phyloP scores from a whole-genome alignment of 2,113 vertebrate genomes.

The Neofelis nebulosa region DNA sequence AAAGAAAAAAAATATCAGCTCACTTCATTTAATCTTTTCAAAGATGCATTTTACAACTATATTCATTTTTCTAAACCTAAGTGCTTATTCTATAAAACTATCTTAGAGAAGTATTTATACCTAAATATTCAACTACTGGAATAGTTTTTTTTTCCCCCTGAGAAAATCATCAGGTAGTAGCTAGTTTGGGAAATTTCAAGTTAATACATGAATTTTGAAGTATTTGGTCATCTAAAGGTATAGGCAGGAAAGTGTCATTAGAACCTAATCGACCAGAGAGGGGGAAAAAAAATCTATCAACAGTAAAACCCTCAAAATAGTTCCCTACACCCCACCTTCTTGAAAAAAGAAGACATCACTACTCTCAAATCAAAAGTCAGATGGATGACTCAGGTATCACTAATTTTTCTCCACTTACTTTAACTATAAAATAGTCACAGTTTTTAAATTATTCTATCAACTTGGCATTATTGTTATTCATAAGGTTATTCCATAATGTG shows the following conservation, averaged over 20 bases:
- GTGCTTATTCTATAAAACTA: not conserved
- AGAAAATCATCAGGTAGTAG: not conserved
- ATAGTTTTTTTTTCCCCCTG: not conserved
- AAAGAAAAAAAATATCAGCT: not conserved
- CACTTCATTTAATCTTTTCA: slow-evolving; percentile 14
- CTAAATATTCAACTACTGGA: not conserved
- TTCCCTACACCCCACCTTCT: not conserved
- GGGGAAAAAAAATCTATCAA: not conserved
- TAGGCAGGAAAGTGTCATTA: not conserved
- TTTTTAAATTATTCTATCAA: slow-evolving; percentile 24
- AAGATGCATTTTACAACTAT: not conserved
- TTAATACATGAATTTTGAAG: slow-evolving; percentile 16
- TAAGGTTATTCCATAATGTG: not conserved
- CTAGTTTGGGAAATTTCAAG: not conserved
- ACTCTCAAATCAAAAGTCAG: slow-evolving; percentile 25
- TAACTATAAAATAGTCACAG: not conserved
- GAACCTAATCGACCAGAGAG: not conserved
- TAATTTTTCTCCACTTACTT: slow-evolving; percentile 8
- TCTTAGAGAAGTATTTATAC: not conserved
- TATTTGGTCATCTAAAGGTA: not conserved
- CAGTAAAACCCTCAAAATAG: not conserved
- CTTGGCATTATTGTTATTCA: not conserved
- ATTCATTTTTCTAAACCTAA: slow-evolving; percentile 5
- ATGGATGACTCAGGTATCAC: not conserved
- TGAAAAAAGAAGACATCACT: not conserved